phyloP scores from a whole-genome alignment of 2,888 invertebrate genomes.

The Hirtodrosophila histrioides region DNA sequence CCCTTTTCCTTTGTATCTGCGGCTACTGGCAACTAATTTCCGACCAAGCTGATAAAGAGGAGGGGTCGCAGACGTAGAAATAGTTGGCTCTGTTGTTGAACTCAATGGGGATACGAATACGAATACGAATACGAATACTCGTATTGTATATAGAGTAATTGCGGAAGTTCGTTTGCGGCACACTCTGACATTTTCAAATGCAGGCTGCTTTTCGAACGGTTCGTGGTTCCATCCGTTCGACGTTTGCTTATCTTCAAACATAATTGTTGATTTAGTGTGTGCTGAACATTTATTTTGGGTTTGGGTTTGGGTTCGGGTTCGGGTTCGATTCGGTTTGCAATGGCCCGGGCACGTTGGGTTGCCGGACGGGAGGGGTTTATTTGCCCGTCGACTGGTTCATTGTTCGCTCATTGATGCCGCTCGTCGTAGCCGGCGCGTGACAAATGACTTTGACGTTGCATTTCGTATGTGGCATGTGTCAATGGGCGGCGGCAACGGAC shows the following conservation, averaged over 20 bases:
- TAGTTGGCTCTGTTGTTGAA: slow-evolving; percentile 40
- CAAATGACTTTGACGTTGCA: slow-evolving; percentile 79
- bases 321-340: slow-evolving; percentile 15
- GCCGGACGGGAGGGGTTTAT: slow-evolving; percentile 30
- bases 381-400: slow-evolving; percentile 67
- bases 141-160: slow-evolving; percentile 69
- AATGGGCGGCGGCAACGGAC: slow-evolving; percentile 50
- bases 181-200: slow-evolving; percentile 52
- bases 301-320: slow-evolving; percentile 36
- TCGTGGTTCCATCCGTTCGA: slow-evolving; percentile 14
- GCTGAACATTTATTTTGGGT: slow-evolving; percentile 67
- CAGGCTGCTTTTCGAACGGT: slow-evolving; percentile 9
- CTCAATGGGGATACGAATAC: slow-evolving; percentile 59
- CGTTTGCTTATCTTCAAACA: slow-evolving; percentile 66
- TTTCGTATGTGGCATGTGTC: slow-evolving; percentile 61
- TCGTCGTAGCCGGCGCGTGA: slow-evolving; percentile 67
- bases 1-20: slow-evolving; percentile 36
- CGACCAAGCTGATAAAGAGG: slow-evolving; percentile 23
- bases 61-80: slow-evolving; percentile 30
- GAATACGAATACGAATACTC: slow-evolving; percentile 17
- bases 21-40: slow-evolving; percentile 41
- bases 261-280: slow-evolving; percentile 80
- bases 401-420: slow-evolving; percentile 71
- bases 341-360: neutral
- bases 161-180: slow-evolving; percentile 72